A percentile compares a stretch with the other conserved stretches of the same genome.
phyloP scores from a whole-genome alignment of 2,888 invertebrate species.

The Drosophila mimica region DNA sequence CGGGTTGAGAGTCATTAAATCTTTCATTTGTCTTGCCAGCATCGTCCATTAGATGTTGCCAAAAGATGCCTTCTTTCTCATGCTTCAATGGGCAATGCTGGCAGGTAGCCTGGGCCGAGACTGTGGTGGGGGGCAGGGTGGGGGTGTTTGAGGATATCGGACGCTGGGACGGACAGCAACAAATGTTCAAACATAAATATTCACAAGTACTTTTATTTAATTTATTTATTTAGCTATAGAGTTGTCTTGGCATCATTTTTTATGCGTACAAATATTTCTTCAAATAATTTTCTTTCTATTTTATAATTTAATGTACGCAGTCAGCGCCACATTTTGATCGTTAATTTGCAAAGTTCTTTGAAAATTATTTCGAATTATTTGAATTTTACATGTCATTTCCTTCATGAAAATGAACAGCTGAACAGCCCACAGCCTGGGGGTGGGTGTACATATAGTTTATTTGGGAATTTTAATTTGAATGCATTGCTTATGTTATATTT shows the following conservation, averaged over 20 bases:
- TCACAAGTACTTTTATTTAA: slow-evolving; percentile 37
- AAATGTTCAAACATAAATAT: slow-evolving; percentile 80
- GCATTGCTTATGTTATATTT: neutral
- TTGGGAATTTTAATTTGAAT: neutral
- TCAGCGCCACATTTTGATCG: slow-evolving; percentile 65
- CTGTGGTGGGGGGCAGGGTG: neutral
- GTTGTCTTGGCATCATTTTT: slow-evolving; percentile 67
- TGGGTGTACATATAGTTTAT: neutral
- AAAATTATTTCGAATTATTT: slow-evolving; percentile 55
- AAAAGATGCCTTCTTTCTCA: slow-evolving; percentile 62
- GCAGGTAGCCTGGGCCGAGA: slow-evolving; percentile 51
- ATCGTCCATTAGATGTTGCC: slow-evolving; percentile 73
- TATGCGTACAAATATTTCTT: slow-evolving; percentile 29
- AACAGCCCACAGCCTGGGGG: slow-evolving; percentile 21
- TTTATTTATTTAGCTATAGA: slow-evolving; percentile 37
- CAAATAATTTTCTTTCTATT: slow-evolving; percentile 13
- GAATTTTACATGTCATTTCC: slow-evolving; percentile 66
- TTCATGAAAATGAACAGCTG: slow-evolving; percentile 60
- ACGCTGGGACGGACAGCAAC: slow-evolving; percentile 65
- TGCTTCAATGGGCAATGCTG: slow-evolving; percentile 71
- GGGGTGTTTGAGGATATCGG: slow-evolving; percentile 6
- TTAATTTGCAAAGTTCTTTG: slow-evolving; percentile 64
- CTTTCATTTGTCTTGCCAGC: slow-evolving; percentile 79
- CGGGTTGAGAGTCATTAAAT: slow-evolving; percentile 74
- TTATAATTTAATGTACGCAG: slow-evolving; percentile 60